Conservation (phyloP, 2,113 vertebrate species). For the Callospermophilus lateralis region DNA sequence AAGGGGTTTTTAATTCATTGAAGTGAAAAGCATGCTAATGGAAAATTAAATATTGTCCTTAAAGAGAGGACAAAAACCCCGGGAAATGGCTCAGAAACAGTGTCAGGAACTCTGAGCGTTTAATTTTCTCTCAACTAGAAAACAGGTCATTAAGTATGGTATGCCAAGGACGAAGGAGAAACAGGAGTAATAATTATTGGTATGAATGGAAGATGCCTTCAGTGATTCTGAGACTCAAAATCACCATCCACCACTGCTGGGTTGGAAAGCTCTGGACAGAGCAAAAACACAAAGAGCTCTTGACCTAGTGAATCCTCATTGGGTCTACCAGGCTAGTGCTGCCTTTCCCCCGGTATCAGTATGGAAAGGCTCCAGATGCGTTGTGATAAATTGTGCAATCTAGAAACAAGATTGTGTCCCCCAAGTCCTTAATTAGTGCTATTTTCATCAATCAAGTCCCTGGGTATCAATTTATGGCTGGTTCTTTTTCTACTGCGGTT, state of each 20-base stretch:
- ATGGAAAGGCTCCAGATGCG: background rate
- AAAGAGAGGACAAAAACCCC: background rate
- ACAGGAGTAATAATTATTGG: background rate
- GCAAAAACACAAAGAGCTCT: background rate
- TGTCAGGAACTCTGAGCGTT: background rate
- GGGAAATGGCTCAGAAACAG: background rate
- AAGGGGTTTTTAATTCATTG: slow-evolving; percentile 8
- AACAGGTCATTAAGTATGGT: background rate
- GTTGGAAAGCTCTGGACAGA: background rate
- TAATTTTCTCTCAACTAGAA: background rate
- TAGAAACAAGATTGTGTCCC: background rate
- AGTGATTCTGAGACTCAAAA: background rate
- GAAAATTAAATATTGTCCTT: slow-evolving; percentile 34
- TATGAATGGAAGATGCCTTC: background rate
- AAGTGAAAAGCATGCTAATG: background rate
- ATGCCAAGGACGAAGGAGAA: background rate
- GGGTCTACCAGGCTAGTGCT: background rate
- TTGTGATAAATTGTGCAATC: background rate
- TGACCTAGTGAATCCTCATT: background rate
- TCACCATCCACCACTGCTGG: too few species aligned
- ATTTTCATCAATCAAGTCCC: background rate
- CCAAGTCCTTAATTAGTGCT: background rate
- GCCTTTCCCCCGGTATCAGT: background rate
- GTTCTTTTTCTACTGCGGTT: background rate
- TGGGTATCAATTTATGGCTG: background rate